Evolutionary conservation across 1,140 invertebrate species (phyloP).

Genomic region (Spodoptera frugiperda): DNA sequence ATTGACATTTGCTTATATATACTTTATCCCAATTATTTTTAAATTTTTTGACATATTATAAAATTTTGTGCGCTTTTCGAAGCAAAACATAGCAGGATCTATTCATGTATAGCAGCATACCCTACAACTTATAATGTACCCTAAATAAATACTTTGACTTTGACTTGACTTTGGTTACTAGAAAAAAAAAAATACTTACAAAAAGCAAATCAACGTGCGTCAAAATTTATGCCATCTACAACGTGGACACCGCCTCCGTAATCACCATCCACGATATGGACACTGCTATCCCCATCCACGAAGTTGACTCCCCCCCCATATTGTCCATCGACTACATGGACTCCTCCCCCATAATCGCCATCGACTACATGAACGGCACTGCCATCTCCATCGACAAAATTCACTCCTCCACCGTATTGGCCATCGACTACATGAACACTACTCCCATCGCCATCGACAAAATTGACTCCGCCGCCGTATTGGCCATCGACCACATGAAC

Average conservation of each 20-base stretch:
- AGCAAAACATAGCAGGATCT: too few species aligned
- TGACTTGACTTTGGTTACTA: too few species aligned
- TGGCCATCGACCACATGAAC: background rate
- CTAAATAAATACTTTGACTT: too few species aligned
- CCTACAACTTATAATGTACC: too few species aligned
- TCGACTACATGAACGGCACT: too few species aligned
- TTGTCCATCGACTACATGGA: constrained; percentile 44
- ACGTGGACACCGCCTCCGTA: constrained; percentile 50
- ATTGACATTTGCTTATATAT: too few species aligned
- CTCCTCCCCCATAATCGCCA: background rate
- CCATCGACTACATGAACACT: constrained; percentile 28
- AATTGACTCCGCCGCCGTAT: background rate
- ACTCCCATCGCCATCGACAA: background rate
- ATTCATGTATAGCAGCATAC: too few species aligned
- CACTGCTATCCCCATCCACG: constrained; percentile 43
- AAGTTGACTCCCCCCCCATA: constrained; percentile 50
- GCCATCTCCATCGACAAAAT: background rate
- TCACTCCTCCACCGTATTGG: background rate
- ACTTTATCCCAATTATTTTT: too few species aligned
- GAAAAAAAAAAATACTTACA: too few species aligned
- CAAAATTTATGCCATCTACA: constrained; percentile 27
- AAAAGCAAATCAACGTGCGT: constrained; percentile 41
- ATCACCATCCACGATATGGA: constrained; percentile 36
- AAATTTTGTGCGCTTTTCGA: too few species aligned
- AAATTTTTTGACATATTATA: too few species aligned